phyloP scores from a whole-genome alignment of 2,888 invertebrate genomes.

The Ophioninae sp. region DNA sequence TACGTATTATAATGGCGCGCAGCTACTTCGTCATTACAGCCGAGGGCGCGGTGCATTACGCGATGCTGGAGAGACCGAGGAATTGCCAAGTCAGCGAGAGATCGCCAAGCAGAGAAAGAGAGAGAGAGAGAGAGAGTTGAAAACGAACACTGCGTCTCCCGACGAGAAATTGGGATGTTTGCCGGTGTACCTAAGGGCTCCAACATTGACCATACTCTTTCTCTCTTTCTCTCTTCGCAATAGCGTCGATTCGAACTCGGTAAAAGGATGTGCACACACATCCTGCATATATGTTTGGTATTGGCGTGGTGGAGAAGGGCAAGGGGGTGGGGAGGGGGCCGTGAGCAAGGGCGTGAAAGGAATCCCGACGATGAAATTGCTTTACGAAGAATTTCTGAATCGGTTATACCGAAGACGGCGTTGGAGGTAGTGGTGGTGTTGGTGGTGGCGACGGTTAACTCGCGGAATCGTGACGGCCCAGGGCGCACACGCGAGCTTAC shows the following conservation, averaged over 20 bases:
- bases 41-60: constrained; percentile 61
- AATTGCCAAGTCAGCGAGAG: constrained; percentile 47
- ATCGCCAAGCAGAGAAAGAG: constrained; percentile 1
- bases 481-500: constrained; percentile 80
- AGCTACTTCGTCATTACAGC: constrained; percentile 59
- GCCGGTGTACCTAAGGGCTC: constrained; percentile 21
- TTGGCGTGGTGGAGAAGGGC: no score
- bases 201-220: constrained; percentile 14
- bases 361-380: constrained; percentile 79
- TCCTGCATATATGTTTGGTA: constrained; percentile 20
- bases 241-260: constrained; percentile 2
- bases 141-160: constrained; percentile 14
- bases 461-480: constrained; percentile 79
- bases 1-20: constrained; percentile 54
- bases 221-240: constrained; percentile 15
- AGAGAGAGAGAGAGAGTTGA: background rate
- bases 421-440: constrained; percentile 24
- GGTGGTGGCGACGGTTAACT: constrained; percentile 73
- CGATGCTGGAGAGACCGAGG: constrained; percentile 46
- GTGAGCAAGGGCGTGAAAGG: constrained; percentile 73
- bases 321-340: constrained; percentile 35
- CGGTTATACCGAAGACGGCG: constrained; percentile 72
- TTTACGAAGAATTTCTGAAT: constrained; percentile 79
- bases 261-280: constrained; percentile 12
- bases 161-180: constrained; percentile 60